Evolutionary conservation across 2,888 invertebrate species (phyloP).

Genomic region (Pediacus dermestoides): DNA sequence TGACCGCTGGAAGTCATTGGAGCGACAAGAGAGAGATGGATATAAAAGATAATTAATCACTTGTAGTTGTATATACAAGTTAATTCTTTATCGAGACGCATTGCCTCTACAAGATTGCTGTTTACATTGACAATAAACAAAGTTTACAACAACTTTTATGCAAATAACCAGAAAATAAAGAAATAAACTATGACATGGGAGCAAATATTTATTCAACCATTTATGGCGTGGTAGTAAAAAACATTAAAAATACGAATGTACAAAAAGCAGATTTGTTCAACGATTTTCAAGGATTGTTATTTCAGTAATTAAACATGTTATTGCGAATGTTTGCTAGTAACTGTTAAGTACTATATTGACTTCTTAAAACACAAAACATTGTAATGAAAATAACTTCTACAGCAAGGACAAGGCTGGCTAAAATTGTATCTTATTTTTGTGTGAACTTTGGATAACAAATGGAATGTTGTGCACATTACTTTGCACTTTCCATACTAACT

Average conservation of each 20-base stretch:
- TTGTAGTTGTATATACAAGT: slow-evolving; percentile 3
- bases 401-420: slow-evolving; percentile 11
- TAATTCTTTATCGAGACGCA: slow-evolving; percentile 2
- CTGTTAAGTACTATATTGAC: slow-evolving; percentile 10
- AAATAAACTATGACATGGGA: slow-evolving; percentile 16
- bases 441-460: too few relatives aligned
- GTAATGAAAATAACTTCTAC: slow-evolving; percentile 10
- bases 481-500: too few relatives aligned
- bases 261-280: slow-evolving; percentile 12
- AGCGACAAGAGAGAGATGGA: slow-evolving; percentile 6
- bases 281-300: slow-evolving; percentile 19
- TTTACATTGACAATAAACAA: slow-evolving; percentile 17
- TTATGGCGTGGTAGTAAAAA: slow-evolving; percentile 17
- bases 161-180: slow-evolving; percentile 16
- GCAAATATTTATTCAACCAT: slow-evolving; percentile 21
- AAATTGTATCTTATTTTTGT: slow-evolving; percentile 3
- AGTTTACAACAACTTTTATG: slow-evolving; percentile 21
- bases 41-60: slow-evolving; percentile 11
- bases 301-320: slow-evolving; percentile 17
- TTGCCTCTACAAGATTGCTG: slow-evolving; percentile 10
- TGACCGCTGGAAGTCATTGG: slow-evolving; percentile 16
- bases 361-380: slow-evolving; percentile 6
- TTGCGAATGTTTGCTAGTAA: slow-evolving; percentile 7
- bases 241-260: slow-evolving; percentile 3
- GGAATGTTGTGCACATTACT: too few relatives aligned